Evolutionary conservation across 2,888 invertebrate genomes (phyloP).

Genomic region (Ichneumoninae sp.): DNA sequence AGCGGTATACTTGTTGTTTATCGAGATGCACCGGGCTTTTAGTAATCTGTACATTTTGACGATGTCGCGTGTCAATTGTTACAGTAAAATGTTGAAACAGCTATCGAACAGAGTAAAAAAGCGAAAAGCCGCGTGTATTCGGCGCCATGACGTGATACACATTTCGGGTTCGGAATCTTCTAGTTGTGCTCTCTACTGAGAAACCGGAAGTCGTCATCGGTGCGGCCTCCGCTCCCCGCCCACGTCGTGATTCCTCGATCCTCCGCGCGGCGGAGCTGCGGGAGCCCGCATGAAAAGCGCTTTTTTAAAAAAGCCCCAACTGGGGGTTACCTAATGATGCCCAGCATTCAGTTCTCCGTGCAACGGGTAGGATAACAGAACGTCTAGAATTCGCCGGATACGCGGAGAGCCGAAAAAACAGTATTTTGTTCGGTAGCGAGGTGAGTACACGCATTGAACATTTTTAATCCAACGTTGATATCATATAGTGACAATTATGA

Average conservation of each 20-base stretch:
- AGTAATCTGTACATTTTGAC: constrained; percentile 75
- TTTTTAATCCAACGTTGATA: neutral
- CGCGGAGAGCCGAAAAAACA: constrained; percentile 44
- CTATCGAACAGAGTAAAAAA: neutral
- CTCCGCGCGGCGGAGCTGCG: constrained; percentile 45
- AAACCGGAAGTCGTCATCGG: constrained; percentile 34
- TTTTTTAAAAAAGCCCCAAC: constrained; percentile 73
- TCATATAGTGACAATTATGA: neutral
- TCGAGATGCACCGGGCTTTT: constrained; percentile 58
- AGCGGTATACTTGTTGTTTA: constrained; percentile 65
- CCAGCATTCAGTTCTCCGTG: constrained; percentile 75
- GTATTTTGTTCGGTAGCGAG: constrained; percentile 16
- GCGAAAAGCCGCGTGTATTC: constrained; percentile 42
- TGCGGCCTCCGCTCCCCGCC: neutral
- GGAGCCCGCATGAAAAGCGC: constrained; percentile 22
- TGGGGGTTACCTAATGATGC: constrained; percentile 74
- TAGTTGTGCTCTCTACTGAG: neutral
- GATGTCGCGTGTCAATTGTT: constrained; percentile 21
- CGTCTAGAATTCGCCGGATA: constrained; percentile 52
- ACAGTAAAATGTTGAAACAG: neutral
- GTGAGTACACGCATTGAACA: constrained; percentile 37
- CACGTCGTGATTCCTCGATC: neutral
- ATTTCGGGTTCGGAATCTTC: neutral
- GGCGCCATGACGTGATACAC: constrained; percentile 41
- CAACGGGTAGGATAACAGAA: constrained; percentile 73